These are phyloP conservation scores for Cydia splendana DNA, from an alignment of 1,140 invertebrate genomes.

Conservation along the genomic window DNA sequence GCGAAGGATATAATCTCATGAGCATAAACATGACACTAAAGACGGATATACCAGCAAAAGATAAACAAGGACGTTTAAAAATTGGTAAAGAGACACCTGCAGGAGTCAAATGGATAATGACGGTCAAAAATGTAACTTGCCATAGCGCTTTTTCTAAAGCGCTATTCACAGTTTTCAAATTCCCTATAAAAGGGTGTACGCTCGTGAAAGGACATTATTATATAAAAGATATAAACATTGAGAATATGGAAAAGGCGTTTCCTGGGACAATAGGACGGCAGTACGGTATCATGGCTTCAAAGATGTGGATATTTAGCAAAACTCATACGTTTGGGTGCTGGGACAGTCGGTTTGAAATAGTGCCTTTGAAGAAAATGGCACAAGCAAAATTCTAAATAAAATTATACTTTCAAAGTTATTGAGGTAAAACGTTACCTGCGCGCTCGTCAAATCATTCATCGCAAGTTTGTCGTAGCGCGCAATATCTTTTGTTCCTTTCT, in stretches of 20 bases:
- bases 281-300: not conserved
- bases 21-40: not conserved
- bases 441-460: too few relatives aligned
- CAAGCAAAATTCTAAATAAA: too few relatives aligned
- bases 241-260: not conserved
- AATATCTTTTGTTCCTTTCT: too few relatives aligned
- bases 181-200: not conserved
- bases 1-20: not conserved
- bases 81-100: not conserved
- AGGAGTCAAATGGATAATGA: not conserved
- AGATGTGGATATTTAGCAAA: not conserved
- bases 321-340: not conserved
- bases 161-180: not conserved
- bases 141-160: not conserved
- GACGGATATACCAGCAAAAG: not conserved
- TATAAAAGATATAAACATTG: not conserved
- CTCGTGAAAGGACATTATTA: not conserved
- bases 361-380: not conserved
- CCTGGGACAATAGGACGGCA: not conserved
- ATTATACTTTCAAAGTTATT: too few relatives aligned
- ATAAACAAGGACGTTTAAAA: not conserved
- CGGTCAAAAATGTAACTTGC: not conserved
- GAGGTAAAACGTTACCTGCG: too few relatives aligned
- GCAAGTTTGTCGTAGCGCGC: too few relatives aligned
- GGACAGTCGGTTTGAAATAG: not conserved